A percentile compares a stretch with the other conserved stretches of the same genome.
Evolutionary conservation across 2,113 vertebrate species (phyloP).

Genomic region (Onychostoma macrolepis): DNA sequence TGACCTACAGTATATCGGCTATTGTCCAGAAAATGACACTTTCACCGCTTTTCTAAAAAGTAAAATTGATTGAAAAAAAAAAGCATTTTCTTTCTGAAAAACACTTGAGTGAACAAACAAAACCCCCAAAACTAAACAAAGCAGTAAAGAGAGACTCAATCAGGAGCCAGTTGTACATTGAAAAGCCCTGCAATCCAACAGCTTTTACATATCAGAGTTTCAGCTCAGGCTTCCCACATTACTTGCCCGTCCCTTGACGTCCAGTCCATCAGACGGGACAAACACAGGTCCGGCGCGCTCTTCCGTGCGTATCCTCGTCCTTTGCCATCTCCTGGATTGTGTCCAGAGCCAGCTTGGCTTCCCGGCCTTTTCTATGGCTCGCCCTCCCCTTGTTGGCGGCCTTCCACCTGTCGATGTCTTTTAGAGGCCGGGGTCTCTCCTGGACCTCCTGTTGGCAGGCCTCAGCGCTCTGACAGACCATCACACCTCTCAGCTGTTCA

Average conservation of each 20-base stretch:
- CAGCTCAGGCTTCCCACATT: conserved; percentile 8
- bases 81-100: background rate
- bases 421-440: conserved; percentile 74
- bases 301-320: conserved; percentile 39
- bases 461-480: conserved; percentile 79
- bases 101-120: background rate
- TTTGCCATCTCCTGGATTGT: conserved; percentile 58
- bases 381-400: conserved; percentile 67
- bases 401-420: conserved; percentile 84
- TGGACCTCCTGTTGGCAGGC: conserved; percentile 82
- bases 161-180: background rate
- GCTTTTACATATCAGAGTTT: background rate
- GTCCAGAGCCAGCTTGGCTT: conserved; percentile 59
- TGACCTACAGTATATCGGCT: background rate
- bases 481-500: conserved; percentile 85
- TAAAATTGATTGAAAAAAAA: background rate
- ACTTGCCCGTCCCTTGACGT: conserved; percentile 47
- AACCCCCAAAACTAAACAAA: background rate
- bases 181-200: conserved; percentile 7
- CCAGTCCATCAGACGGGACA: conserved; percentile 27
- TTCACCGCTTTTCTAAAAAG: background rate
- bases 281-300: background rate
- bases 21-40: background rate
- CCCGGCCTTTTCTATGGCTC: conserved; percentile 77
- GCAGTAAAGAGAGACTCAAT: background rate